phyloP scores from a whole-genome alignment of 2,888 invertebrate species.

The Pecten maximus region DNA sequence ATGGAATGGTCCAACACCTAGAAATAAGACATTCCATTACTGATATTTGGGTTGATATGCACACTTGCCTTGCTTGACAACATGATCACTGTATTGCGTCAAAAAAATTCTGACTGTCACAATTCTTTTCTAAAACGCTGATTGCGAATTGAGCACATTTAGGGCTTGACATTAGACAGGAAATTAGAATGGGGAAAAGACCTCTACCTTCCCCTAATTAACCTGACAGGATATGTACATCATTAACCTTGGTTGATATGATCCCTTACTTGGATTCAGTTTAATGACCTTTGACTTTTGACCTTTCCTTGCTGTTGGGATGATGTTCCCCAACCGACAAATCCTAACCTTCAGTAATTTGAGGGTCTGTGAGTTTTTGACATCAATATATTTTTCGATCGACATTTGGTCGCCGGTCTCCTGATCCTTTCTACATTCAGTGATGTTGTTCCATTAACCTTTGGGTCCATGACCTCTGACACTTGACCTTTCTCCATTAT shows the following conservation, averaged over 20 bases:
- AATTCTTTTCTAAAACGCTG: neutral
- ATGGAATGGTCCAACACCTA: conserved; percentile 16
- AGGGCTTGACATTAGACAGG: neutral
- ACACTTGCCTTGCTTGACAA: conserved; percentile 22
- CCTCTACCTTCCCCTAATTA: neutral
- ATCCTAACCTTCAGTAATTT: too few relatives aligned
- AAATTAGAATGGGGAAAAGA: neutral
- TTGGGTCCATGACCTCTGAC: neutral
- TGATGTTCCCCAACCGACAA: too few relatives aligned
- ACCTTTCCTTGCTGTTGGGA: neutral
- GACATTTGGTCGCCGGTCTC: too few relatives aligned
- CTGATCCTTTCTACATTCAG: neutral
- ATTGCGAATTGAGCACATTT: neutral
- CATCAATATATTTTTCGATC: too few relatives aligned
- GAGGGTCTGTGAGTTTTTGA: too few relatives aligned
- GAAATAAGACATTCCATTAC: neutral
- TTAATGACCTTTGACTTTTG: neutral
- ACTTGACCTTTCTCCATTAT: conserved; percentile 43
- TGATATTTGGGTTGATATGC: neutral
- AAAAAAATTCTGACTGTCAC: neutral
- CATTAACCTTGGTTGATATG: neutral
- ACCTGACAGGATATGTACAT: neutral
- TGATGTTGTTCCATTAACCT: neutral
- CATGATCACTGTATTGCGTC: conserved; percentile 6
- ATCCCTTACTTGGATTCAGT: neutral